Evolutionary conservation across 2,113 vertebrate species (phyloP), one percentile per base, ranked within the genome.

Genomic region (Tachycineta bicolor): DNA sequence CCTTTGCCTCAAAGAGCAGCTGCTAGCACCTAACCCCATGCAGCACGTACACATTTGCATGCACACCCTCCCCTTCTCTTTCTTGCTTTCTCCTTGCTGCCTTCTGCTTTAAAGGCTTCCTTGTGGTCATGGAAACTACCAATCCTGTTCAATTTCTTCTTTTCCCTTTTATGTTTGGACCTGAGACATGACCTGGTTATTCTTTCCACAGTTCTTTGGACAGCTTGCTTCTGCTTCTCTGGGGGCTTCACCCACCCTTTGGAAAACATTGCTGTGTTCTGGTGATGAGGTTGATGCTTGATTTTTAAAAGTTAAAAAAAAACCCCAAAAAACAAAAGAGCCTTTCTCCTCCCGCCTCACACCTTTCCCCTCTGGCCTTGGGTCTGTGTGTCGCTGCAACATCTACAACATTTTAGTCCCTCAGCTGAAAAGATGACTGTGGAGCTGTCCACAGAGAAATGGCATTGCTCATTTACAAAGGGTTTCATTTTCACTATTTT

Each of bases 11-110:
- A 23, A 49, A 65, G 83, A 89, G 43, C 31, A 63, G 39, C 63
- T 73, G 67, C 31, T 65, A 11, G 50, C 46, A 62, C 43, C 63
- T 41, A 10, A 49, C 28, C 63, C 68, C 28, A 5, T 33, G 25
- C 44, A 82, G 67, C 58, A 46, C 0, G 0, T 39, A 37, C 11
- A 41, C 20, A 58, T 3, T 2, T 46, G 6, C 53, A 26, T 7
- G 20, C 34, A 55, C 10, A 19, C 21, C 16, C 2, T 0, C 9
- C 14, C 29, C 34, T 80, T 64, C 6, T 52, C 25, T 50, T 63
- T 52, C 65, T 68, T 88, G 44, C 68, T 76, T 92, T 86, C 34
- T 91, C 20, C 43, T 80, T 46, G 9, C 41, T 89, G 50, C 39
- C 50, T 80, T 33, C 44, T 77, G 20, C 75, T 86, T 85, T 73